Evolutionary conservation across 2,888 invertebrate genomes (phyloP).

Genomic region (Meganola albula): DNA sequence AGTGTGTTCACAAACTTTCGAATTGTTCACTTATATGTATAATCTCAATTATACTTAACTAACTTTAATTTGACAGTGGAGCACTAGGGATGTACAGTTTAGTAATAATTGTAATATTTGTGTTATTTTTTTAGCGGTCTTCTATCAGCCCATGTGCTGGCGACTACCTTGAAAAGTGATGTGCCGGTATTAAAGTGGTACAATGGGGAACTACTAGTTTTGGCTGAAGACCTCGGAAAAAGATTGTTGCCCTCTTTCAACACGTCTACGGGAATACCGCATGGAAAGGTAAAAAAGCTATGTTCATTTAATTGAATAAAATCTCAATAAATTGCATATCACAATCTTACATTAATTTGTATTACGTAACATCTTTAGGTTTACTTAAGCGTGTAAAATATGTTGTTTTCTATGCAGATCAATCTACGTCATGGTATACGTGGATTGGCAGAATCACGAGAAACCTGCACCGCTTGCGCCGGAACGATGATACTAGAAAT

Average conservation of each 20-base stretch:
- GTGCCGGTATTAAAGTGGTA: constrained; percentile 89
- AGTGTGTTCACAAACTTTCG: too few species aligned
- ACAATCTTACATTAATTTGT: too few species aligned
- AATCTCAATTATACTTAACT: too few species aligned
- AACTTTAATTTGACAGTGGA: too few species aligned
- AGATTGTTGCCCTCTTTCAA: constrained; percentile 98
- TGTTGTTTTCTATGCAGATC: too few species aligned
- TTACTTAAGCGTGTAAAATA: too few species aligned
- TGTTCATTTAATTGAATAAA: too few species aligned
- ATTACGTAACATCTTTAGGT: too few species aligned
- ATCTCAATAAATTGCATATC: too few species aligned
- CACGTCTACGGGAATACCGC: constrained; percentile 97
- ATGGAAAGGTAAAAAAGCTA: constrained; percentile 90
- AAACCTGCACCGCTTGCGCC: constrained; percentile 98
- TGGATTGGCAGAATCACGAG: constrained; percentile 84
- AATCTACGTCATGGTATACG: constrained; percentile 91
- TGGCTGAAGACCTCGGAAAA: constrained; percentile 96
- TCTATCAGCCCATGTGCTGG: constrained; percentile 93
- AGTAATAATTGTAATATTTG: too few species aligned
- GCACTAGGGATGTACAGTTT: too few species aligned
- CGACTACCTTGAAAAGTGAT: constrained; percentile 87
- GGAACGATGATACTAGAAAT: constrained; percentile 99
- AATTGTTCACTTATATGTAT: too few species aligned
- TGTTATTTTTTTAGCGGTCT: constrained; percentile 87
- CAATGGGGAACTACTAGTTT: constrained; percentile 88